Base-by-base conservation (phyloP, 2,113 vertebrate genomes). In the Taxidea taxus region DNA sequence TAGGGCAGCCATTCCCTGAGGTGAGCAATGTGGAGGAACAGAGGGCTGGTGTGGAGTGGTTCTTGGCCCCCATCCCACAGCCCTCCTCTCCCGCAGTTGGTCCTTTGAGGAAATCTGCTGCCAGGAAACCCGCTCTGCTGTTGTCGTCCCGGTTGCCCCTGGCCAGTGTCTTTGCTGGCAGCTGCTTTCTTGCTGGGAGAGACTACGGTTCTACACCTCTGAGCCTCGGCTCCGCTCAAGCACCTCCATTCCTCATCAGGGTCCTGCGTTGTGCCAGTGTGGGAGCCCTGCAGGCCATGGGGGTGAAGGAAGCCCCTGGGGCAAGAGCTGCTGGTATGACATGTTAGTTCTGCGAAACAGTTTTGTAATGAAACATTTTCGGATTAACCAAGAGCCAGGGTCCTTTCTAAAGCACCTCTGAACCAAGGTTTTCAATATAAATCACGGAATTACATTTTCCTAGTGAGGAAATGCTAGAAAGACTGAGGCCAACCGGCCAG, bases 181-280 rank as follows among this genome's bases (percentile, higher is more conserved):
- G 82, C 42, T 70, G 47, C n/a, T 13, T 37, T 16, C 4, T 31
- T 21, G 56, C 15, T 75, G 42, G 64, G 44, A 31, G 39, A 7
- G 44, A 29, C 47, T 34, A n/a, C 18, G 68, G 16, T 29, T 81
- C 60, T 87, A 91, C 74, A 94, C 74, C 94, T 96, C 90, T 92
- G 94, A 80, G 81, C 80, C 90, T 89, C 64, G 84, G 68, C 66
- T 90, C 60, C 81, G 44, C 56, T 75, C 47, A 12, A 42, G 31
- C 11, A 20, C 29, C 74, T 90, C 74, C 75, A 58, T 56, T 80
- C 47, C 27, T 60, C 18, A 34, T 20, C 18, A 9, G 21, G 86
- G 89, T 25, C 44, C 51, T 25, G 29, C 0, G 7, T 7, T 47
- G 64, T 39, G 18, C 10, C 2, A 6, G 74, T 39, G 87, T 51